These are phyloP conservation scores for Hypocryptadius cinnamomeus DNA, from an alignment of 2,113 vertebrate species.

Conservation along the genomic window DNA sequence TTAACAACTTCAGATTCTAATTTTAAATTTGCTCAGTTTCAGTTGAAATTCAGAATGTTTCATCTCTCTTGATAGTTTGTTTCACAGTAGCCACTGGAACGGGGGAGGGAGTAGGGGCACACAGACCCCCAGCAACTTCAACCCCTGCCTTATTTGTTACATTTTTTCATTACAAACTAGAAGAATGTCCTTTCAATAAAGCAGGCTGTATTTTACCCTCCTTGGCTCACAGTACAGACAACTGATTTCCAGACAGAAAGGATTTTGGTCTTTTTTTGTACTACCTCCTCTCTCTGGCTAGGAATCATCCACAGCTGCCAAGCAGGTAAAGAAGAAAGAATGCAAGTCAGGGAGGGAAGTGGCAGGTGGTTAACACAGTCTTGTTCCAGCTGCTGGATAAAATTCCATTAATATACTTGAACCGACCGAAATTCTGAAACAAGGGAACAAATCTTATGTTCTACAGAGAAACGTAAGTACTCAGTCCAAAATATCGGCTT, in stretches of 20 bases:
- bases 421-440: not conserved
- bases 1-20: not conserved
- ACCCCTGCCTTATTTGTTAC: not conserved
- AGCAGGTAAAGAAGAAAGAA: not conserved
- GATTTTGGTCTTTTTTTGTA: not conserved
- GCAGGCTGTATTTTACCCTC: not conserved
- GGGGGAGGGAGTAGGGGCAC: not conserved
- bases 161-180: not conserved
- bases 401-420: not conserved
- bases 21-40: not conserved
- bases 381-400: not conserved
- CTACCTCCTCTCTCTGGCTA: not conserved
- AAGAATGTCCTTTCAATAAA: not conserved
- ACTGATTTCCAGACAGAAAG: not conserved
- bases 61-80: not conserved
- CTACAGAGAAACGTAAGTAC: not conserved
- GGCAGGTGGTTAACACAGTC: not conserved
- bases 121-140: not conserved
- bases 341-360: not conserved
- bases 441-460: not conserved
- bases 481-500: fast-evolving
- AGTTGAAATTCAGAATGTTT: not conserved
- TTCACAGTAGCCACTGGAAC: not conserved
- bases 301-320: not conserved
- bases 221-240: not conserved